Percentiles rank a stretch among this genome's conserved stretches.
Evolutionary conservation across 2,888 invertebrate genomes (phyloP).

Genomic region (Callyntrura sp.): DNA sequence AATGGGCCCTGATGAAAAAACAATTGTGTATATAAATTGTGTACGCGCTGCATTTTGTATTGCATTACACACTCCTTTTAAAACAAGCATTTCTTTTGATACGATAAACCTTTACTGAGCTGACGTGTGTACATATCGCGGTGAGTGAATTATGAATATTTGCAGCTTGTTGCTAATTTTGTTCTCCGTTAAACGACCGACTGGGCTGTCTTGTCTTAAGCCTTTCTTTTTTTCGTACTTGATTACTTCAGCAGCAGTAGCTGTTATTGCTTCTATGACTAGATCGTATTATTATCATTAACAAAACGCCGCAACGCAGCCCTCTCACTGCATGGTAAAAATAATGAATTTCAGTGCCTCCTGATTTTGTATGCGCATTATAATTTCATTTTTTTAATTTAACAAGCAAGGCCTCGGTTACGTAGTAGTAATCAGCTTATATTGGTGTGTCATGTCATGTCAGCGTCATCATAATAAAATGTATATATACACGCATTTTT

Average conservation of each 20-base stretch:
- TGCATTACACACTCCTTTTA: conserved; percentile 1
- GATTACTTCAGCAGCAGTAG: background rate
- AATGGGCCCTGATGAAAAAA: conserved; percentile 11
- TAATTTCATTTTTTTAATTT: conserved; percentile 34
- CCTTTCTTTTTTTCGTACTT: conserved; percentile 39
- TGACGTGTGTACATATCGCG: background rate
- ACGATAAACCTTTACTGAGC: background rate
- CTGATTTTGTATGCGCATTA: conserved; percentile 51
- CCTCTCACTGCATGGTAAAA: background rate
- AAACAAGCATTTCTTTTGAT: background rate
- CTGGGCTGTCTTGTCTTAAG: background rate
- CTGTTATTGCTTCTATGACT: background rate
- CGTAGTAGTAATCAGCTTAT: conserved; percentile 43
- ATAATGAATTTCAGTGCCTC: conserved; percentile 6
- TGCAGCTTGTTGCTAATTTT: conserved; percentile 29
- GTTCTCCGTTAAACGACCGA: conserved; percentile 12
- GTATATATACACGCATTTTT: conserved; percentile 6
- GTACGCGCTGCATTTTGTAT: background rate
- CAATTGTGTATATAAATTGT: background rate
- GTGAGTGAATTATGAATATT: conserved; percentile 42
- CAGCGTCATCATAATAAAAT: conserved; percentile 32
- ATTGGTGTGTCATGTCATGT: conserved; percentile 59
- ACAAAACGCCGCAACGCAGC: background rate
- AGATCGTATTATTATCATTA: conserved; percentile 28
- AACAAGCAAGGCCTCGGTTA: conserved; percentile 54